Conservation (phyloP, 1,140 invertebrate genomes). For the Cheumatopsyche charites region DNA sequence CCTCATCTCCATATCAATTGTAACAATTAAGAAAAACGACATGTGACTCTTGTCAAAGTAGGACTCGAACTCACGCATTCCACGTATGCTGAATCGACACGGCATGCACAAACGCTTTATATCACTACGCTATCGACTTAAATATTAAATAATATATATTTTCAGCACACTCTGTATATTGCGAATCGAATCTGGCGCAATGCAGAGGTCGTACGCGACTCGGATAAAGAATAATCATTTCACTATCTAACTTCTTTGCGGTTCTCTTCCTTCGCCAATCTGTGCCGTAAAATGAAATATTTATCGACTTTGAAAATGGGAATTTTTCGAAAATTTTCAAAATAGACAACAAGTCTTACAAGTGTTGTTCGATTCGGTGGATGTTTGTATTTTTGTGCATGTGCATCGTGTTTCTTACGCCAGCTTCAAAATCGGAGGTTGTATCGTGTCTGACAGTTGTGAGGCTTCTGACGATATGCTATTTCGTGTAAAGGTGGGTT, state of each 20-base stretch:
- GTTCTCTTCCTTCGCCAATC: background rate
- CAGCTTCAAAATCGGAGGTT: background rate
- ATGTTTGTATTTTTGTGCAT: background rate
- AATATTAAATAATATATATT: too few species aligned
- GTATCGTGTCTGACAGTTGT: slow-evolving; percentile 31
- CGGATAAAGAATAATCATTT: slow-evolving; percentile 44
- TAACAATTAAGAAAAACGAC: too few species aligned
- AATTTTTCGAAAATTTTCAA: too few species aligned
- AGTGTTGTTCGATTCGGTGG: too few species aligned
- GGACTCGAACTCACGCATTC: too few species aligned
- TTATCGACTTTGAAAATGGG: slow-evolving; percentile 13
- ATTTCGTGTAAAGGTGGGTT: slow-evolving; percentile 5
- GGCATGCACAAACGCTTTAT: too few species aligned
- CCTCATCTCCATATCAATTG: too few species aligned
- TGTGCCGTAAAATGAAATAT: slow-evolving; percentile 18
- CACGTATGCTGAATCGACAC: too few species aligned
- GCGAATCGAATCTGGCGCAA: slow-evolving; percentile 35
- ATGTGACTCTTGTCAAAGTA: too few species aligned
- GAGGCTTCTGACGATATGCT: slow-evolving; percentile 11
- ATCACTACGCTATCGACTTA: too few species aligned
- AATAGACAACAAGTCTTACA: too few species aligned
- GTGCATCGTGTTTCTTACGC: too few species aligned
- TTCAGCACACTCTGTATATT: background rate
- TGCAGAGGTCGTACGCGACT: slow-evolving; percentile 42
- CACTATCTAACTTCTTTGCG: slow-evolving; percentile 38